These are phyloP conservation scores for Dendrophyllia cribrosa DNA, from an alignment of 64 coral and sea anemone genomes.

Conservation along the genomic window DNA sequence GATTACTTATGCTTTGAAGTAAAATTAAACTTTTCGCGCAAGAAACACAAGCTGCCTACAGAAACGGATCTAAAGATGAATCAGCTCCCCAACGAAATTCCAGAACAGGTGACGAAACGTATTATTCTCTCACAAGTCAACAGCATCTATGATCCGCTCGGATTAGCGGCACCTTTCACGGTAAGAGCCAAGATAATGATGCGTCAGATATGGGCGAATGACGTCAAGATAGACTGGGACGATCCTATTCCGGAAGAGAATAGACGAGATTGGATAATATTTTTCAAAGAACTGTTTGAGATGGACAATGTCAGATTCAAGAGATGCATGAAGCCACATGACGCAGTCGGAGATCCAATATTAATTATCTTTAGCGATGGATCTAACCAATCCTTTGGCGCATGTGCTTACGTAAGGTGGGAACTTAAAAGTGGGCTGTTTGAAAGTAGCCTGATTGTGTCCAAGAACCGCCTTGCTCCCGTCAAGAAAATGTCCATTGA, in stretches of 20 bases:
- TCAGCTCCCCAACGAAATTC: not conserved
- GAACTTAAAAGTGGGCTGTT: not conserved
- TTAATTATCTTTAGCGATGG: slow-evolving; percentile 2
- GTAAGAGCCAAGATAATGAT: slow-evolving; percentile 7
- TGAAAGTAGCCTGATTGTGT: slow-evolving; percentile 16
- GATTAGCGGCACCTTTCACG: not conserved
- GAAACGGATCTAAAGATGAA: too few relatives aligned
- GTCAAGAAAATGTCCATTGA: slow-evolving; percentile 25
- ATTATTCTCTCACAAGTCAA: slow-evolving; percentile 7
- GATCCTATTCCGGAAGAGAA: not conserved
- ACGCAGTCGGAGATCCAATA: not conserved
- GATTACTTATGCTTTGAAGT: slow-evolving; percentile 49
- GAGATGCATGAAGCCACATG: not conserved
- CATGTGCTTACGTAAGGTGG: not conserved
- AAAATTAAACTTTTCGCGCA: slow-evolving; percentile 38
- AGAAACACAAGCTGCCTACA: not conserved
- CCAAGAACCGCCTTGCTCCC: not conserved
- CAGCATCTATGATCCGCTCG: slow-evolving; percentile 3
- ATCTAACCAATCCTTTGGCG: not conserved
- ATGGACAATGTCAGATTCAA: not conserved
- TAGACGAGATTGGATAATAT: not conserved
- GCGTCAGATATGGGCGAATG: not conserved
- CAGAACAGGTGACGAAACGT: not conserved
- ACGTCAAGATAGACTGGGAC: not conserved
- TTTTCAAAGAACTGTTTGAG: not conserved